Conservation (phyloP, 64 coral and sea anemone genomes). For the Orbicella faveolata region DNA sequence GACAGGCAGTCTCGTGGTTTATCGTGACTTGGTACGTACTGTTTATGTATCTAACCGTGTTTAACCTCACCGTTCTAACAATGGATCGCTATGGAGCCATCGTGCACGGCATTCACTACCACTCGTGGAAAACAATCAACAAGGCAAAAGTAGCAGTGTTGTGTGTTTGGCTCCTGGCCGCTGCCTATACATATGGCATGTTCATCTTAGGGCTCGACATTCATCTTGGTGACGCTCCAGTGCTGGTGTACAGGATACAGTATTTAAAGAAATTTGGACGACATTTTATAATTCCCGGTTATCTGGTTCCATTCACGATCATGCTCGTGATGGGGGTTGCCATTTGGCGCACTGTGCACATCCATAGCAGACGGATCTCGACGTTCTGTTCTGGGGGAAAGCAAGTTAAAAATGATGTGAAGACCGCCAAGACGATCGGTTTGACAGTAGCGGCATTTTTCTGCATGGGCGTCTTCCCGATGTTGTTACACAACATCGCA, state of each 20-base stretch:
- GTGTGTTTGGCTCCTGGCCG: constrained; percentile 40
- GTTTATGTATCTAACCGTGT: constrained; percentile 62
- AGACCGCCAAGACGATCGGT: constrained; percentile 72
- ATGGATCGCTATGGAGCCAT: constrained; percentile 80
- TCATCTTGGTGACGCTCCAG: constrained; percentile 65
- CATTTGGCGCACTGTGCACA: constrained; percentile 58
- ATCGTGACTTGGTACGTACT: constrained; percentile 52
- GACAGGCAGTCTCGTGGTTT: constrained; percentile 43
- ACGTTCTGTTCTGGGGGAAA: constrained; percentile 10
- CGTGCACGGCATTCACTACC: constrained; percentile 68
- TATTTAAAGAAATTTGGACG: constrained; percentile 73
- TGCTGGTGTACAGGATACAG: constrained; percentile 51
- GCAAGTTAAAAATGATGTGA: constrained; percentile 49
- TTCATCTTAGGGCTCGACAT: constrained; percentile 61
- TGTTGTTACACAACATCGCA: constrained; percentile 59
- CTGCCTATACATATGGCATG: constrained; percentile 43
- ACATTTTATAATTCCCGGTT: constrained; percentile 62
- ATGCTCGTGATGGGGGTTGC: constrained; percentile 47
- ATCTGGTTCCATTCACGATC: constrained; percentile 45
- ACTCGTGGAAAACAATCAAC: constrained; percentile 65
- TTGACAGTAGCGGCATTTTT: constrained; percentile 57
- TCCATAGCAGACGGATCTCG: constrained; percentile 2
- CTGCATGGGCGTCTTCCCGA: constrained; percentile 62
- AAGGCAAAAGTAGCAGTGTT: constrained; percentile 58
- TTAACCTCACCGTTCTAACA: constrained; percentile 56